phyloP scores from a whole-genome alignment of 2,888 invertebrate species.

The Subacronicta megacephala region DNA sequence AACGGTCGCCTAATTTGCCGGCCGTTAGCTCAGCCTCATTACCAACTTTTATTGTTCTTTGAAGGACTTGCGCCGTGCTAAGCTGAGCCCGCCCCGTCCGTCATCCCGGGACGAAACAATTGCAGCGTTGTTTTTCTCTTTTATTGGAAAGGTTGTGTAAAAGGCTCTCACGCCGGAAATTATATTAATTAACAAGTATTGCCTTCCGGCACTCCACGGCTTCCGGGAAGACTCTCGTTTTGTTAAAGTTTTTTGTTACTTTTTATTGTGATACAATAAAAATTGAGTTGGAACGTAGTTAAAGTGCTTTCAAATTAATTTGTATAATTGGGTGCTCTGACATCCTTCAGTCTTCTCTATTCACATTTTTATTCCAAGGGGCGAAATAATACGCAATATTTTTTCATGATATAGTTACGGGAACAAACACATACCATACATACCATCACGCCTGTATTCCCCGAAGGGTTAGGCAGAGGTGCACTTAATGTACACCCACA shows the following conservation, averaged over 20 bases:
- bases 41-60: slow-evolving; percentile 55
- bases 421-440: neutral
- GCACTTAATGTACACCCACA: no score
- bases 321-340: slow-evolving; percentile 16
- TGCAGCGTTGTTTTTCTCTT: slow-evolving; percentile 20
- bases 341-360: slow-evolving; percentile 2
- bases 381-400: neutral
- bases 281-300: slow-evolving; percentile 17
- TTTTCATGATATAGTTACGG: neutral
- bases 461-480: no score
- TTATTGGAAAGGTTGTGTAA: slow-evolving; percentile 37
- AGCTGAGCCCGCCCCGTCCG: neutral
- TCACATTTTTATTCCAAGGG: neutral
- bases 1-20: slow-evolving; percentile 52
- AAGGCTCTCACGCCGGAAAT: slow-evolving; percentile 31
- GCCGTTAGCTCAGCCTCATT: slow-evolving; percentile 55
- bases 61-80: slow-evolving; percentile 36
- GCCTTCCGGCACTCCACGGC: slow-evolving; percentile 33
- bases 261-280: slow-evolving; percentile 25
- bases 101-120: slow-evolving; percentile 19
- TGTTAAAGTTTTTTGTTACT: slow-evolving; percentile 17
- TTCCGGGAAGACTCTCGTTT: slow-evolving; percentile 31
- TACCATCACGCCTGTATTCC: no score
- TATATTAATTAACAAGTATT: slow-evolving; percentile 47
- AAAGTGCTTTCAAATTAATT: slow-evolving; percentile 24